Percentiles rank a stretch among this genome's conserved stretches.
Conservation (phyloP, 1,140 invertebrate genomes). For the Drosophila pseudoobscura region DNA sequence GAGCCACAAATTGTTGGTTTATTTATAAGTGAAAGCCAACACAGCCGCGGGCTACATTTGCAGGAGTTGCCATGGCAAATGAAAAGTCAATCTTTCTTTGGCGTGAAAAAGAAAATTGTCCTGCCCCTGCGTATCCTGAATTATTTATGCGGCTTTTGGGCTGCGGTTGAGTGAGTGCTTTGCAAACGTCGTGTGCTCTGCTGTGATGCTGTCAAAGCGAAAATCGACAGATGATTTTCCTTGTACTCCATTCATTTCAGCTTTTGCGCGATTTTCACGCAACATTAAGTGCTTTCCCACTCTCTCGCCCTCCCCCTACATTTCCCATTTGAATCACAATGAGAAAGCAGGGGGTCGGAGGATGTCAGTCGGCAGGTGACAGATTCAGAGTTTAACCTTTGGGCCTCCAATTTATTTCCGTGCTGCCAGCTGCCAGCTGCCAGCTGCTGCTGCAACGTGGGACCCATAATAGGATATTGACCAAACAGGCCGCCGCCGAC, state of each 20-base stretch:
- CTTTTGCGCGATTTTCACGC: constrained; percentile 64
- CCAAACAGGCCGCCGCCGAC: constrained; percentile 38
- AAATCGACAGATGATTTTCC: constrained; percentile 27
- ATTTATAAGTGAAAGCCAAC: constrained; percentile 37
- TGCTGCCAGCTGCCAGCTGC: constrained; percentile 8
- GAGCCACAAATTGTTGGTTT: constrained; percentile 48
- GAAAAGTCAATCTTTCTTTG: constrained; percentile 60
- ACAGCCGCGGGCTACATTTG: constrained; percentile 2
- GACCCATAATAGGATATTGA: constrained; percentile 67
- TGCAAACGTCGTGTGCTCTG: constrained; percentile 27
- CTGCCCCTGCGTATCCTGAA: constrained; percentile 10
- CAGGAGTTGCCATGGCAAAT: constrained; percentile 37
- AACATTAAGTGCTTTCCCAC: constrained; percentile 54
- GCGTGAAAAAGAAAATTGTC: constrained; percentile 35
- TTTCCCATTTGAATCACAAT: constrained; percentile 33
- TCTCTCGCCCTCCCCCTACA: too few relatives aligned
- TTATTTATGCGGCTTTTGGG: constrained; percentile 39
- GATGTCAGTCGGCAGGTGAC: constrained; percentile 42
- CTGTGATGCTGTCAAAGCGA: constrained; percentile 45
- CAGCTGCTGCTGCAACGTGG: constrained; percentile 17
- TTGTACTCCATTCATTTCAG: constrained; percentile 39
- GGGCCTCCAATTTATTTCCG: constrained; percentile 21
- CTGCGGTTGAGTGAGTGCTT: constrained; percentile 30
- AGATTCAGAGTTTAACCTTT: constrained; percentile 64
- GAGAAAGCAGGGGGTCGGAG: constrained; percentile 38